Conservation (phyloP, 2,113 vertebrate genomes). For the Cheilinus undulatus region DNA sequence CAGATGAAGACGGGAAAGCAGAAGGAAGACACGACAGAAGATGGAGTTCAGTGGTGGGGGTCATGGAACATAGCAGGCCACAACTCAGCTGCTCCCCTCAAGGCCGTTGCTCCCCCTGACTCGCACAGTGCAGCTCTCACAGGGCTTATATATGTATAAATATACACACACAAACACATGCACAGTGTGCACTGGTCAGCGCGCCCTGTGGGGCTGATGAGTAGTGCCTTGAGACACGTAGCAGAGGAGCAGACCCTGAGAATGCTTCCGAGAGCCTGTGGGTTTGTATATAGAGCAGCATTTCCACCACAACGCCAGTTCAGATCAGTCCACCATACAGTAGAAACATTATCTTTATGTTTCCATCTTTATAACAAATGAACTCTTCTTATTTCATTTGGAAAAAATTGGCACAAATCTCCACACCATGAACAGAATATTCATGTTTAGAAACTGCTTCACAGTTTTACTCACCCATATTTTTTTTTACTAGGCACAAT, state of each 20-base stretch:
- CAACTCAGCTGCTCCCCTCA: conserved; percentile 59
- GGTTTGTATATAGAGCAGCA: neutral
- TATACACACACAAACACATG: conserved; percentile 19
- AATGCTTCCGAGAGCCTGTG: conserved; percentile 54
- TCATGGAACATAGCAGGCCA: conserved; percentile 68
- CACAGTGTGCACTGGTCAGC: conserved; percentile 38
- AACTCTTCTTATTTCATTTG: neutral
- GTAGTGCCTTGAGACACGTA: conserved; percentile 76
- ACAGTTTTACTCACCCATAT: too few relatives aligned
- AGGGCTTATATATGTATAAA: conserved; percentile 34
- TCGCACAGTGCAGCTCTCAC: conserved; percentile 38
- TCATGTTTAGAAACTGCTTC: too few relatives aligned
- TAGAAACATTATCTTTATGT: too few relatives aligned
- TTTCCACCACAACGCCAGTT: neutral
- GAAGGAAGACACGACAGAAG: conserved; percentile 20
- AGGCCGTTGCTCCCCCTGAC: conserved; percentile 67
- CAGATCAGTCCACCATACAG: neutral
- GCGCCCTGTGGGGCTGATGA: conserved; percentile 36
- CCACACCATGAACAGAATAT: too few relatives aligned
- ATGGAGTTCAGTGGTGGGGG: conserved; percentile 37
- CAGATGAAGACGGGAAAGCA: neutral
- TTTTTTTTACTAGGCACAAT: too few relatives aligned
- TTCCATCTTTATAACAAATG: too few relatives aligned
- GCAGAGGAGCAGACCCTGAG: conserved; percentile 78
- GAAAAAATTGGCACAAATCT: neutral